Percentiles rank a stretch among this genome's conserved stretches.
Conservation (phyloP, 2,797 vertebrate species). For the Labeo calbasu region DNA sequence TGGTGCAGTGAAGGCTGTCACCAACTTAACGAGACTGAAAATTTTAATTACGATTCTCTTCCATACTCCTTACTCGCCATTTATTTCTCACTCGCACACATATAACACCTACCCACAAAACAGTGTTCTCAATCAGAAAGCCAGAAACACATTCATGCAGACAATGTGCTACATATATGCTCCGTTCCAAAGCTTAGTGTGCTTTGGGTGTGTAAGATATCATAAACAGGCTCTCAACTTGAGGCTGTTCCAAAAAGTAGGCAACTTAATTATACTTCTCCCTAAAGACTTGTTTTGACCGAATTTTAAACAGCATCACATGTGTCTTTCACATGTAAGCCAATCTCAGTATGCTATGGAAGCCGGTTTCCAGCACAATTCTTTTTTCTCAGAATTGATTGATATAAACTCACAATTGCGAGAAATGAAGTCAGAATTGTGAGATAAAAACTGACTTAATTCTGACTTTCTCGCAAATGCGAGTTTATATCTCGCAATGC, state of each 20-base stretch:
- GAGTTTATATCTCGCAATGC: too few species aligned
- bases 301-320: neutral
- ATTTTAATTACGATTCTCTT: conserved; percentile 77
- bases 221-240: neutral
- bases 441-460: too few species aligned
- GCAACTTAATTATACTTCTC: neutral
- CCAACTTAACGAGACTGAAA: conserved; percentile 76
- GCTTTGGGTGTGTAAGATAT: neutral
- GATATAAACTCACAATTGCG: too few species aligned
- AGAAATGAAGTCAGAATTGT: too few species aligned
- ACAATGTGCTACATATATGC: conserved; percentile 13
- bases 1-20: conserved; percentile 69
- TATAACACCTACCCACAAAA: conserved; percentile 36
- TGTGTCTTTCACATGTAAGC: neutral
- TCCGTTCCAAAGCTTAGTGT: conserved; percentile 23
- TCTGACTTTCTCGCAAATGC: too few species aligned
- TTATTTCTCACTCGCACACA: conserved; percentile 37
- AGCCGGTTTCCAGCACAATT: too few species aligned
- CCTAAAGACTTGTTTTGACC: neutral
- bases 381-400: too few species aligned
- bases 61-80: conserved; percentile 13
- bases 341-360: neutral
- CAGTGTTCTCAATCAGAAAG: conserved; percentile 22
- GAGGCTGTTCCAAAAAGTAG: conserved; percentile 1
- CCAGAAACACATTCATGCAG: conserved; percentile 16